Evolutionary conservation across 2,888 invertebrate genomes (phyloP).

Genomic region (Trichopoda pennipes): DNA sequence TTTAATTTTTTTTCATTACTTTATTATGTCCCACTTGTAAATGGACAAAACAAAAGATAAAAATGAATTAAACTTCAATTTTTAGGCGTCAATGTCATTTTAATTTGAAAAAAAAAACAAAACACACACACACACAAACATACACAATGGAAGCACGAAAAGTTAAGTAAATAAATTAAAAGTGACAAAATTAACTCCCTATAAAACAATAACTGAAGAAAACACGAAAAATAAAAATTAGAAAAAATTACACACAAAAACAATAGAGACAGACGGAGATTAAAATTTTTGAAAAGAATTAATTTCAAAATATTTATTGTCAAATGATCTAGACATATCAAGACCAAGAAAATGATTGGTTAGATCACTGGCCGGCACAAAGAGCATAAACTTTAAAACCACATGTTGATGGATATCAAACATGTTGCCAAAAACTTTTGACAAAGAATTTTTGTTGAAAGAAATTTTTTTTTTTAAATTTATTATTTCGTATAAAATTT

Average conservation of each 20-base stretch:
- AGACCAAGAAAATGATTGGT: too few relatives aligned
- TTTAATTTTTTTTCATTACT: slow-evolving; percentile 9
- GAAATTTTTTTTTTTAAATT: too few relatives aligned
- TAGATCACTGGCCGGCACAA: too few relatives aligned
- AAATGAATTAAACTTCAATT: slow-evolving; percentile 44
- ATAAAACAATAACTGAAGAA: background rate
- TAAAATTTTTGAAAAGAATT: too few relatives aligned
- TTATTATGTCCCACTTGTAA: slow-evolving; percentile 31
- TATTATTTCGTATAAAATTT: too few relatives aligned
- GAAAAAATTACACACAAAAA: background rate
- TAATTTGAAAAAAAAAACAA: slow-evolving; percentile 24
- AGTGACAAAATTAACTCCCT: slow-evolving; percentile 47
- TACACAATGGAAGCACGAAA: slow-evolving; percentile 19
- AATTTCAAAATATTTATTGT: too few relatives aligned
- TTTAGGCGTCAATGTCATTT: slow-evolving; percentile 66
- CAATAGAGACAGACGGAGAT: background rate
- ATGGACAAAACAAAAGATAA: background rate
- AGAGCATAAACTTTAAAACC: too few relatives aligned
- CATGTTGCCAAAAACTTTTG: too few relatives aligned
- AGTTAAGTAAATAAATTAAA: slow-evolving; percentile 24
- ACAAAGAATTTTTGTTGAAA: too few relatives aligned
- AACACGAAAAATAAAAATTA: background rate
- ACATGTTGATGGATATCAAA: too few relatives aligned
- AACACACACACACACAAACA: too few relatives aligned
- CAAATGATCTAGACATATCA: too few relatives aligned